Percentiles rank a stretch among this genome's conserved stretches.
Conservation (phyloP, 2,797 vertebrate genomes). For the Gorsachius magnificus region DNA sequence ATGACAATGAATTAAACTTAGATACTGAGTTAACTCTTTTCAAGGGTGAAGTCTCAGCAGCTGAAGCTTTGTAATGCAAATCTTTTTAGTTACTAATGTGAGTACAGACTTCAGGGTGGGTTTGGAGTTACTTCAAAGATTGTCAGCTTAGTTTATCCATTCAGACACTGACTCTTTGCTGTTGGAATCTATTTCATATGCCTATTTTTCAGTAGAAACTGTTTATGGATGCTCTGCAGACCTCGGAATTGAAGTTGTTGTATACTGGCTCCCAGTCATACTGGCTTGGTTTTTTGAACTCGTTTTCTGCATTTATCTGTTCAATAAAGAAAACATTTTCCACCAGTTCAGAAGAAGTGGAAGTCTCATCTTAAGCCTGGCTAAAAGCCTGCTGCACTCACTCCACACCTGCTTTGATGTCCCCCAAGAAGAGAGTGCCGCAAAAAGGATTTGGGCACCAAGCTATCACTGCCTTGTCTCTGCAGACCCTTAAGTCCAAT, state of each 20-base stretch:
- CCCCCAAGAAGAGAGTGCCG: neutral
- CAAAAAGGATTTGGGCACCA: neutral
- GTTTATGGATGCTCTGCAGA: neutral
- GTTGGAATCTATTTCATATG: neutral
- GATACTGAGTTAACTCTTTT: neutral
- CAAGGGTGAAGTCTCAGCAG: neutral
- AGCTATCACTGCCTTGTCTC: neutral
- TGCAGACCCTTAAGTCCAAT: neutral
- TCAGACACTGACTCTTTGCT: neutral
- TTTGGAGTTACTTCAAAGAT: neutral
- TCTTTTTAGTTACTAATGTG: neutral
- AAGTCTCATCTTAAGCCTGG: neutral
- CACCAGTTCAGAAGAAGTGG: neutral
- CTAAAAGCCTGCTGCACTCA: neutral
- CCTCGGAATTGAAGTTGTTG: neutral
- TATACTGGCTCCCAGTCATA: neutral
- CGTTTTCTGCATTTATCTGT: neutral
- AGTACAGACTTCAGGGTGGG: neutral
- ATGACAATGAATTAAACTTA: neutral
- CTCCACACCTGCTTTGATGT: neutral
- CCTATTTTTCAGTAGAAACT: neutral
- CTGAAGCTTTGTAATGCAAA: neutral
- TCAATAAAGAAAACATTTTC: neutral
- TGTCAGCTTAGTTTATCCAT: neutral
- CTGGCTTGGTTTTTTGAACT: neutral